Evolutionary conservation across 2,113 vertebrate genomes (phyloP).

Genomic region (Campylorhamphus procurvoides): DNA sequence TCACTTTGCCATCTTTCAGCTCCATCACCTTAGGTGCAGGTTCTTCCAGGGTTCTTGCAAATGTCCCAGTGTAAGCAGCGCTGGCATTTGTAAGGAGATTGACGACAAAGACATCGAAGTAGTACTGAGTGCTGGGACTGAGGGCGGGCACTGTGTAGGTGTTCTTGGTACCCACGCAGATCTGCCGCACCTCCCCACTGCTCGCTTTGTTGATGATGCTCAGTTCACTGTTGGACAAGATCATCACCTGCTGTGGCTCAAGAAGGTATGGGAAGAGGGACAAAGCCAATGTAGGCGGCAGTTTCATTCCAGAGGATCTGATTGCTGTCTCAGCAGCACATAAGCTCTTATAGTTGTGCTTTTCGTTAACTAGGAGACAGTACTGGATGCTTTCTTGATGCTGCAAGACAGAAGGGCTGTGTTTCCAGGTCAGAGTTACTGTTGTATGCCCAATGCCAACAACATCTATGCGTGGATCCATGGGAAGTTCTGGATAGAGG

Average conservation of each 20-base stretch:
- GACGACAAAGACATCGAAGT: constrained; percentile 86
- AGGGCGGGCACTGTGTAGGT: constrained; percentile 84
- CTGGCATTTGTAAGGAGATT: constrained; percentile 84
- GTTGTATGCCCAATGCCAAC: constrained; percentile 82
- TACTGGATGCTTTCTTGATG: constrained; percentile 77
- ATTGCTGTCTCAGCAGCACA: constrained; percentile 79
- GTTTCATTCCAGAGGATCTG: constrained; percentile 39
- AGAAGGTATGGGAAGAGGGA: constrained; percentile 44
- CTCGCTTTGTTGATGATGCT: constrained; percentile 57
- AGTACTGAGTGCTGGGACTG: constrained; percentile 83
- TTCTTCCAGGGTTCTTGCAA: constrained; percentile 82
- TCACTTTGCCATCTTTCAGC: constrained; percentile 83
- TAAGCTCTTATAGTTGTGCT: constrained; percentile 84
- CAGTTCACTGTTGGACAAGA: constrained; percentile 38
- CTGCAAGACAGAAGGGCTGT: constrained; percentile 77
- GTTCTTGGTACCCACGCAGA: constrained; percentile 81
- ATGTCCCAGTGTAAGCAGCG: constrained; percentile 79
- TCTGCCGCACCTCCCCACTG: constrained; percentile 73
- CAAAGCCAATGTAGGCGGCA: not conserved
- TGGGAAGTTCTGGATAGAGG: constrained; percentile 82
- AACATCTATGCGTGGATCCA: constrained; percentile 80
- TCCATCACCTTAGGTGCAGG: constrained; percentile 71
- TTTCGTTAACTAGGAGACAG: constrained; percentile 84
- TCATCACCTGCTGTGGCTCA: constrained; percentile 53
- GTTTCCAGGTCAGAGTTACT: constrained; percentile 85